Evolutionary conservation across 1,140 invertebrate genomes (phyloP).

Genomic region (Bombus cullumanus): DNA sequence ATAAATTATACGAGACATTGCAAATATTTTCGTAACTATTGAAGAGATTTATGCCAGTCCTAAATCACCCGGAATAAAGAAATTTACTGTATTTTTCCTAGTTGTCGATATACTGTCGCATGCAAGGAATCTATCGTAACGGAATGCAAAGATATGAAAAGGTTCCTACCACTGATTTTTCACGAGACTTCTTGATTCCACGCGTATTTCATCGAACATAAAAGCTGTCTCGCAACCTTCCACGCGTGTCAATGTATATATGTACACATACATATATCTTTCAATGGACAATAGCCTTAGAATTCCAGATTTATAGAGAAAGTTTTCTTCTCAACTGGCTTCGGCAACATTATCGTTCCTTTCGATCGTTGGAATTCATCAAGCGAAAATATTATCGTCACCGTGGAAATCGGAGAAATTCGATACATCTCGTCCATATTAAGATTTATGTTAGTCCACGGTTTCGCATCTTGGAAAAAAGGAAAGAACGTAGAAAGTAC

Average conservation of each 20-base stretch:
- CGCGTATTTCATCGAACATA: constrained; percentile 58
- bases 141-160: constrained; percentile 4
- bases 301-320: constrained; percentile 73
- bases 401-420: background rate
- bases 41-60: no score
- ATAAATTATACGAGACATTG: background rate
- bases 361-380: constrained; percentile 33
- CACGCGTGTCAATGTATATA: constrained; percentile 29
- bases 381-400: background rate
- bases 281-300: constrained; percentile 66
- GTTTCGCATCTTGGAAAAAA: no score
- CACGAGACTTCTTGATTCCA: constrained; percentile 35
- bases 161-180: constrained; percentile 10
- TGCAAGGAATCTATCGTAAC: background rate
- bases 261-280: constrained; percentile 14
- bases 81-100: background rate
- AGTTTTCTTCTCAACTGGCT: constrained; percentile 63
- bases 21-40: background rate
- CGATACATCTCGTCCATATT: background rate
- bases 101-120: background rate
- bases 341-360: constrained; percentile 40
- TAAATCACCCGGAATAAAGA: background rate
- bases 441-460: background rate
- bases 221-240: constrained; percentile 40
- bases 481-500: no score